Evolutionary conservation across 2,797 vertebrate genomes (phyloP), one percentile per base, ranked within the genome.

Genomic region (Poeciliopsis paucimaculata): DNA sequence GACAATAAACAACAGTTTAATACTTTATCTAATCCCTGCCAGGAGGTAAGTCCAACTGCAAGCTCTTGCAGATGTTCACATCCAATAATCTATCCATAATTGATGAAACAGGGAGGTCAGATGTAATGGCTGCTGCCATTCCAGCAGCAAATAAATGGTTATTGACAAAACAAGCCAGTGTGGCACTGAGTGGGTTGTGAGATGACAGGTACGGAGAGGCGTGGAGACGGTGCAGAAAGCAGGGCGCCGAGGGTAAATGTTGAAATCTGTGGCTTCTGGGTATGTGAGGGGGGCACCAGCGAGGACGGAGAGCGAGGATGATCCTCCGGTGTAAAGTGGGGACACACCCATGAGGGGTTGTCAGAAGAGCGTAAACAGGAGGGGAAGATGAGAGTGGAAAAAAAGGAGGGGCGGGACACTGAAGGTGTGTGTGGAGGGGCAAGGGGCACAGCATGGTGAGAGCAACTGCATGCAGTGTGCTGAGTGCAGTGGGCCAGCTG

Each of bases 31-130:
- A 97, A 99, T 98, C 96, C 96, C 95, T 97, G 97, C 96, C 97
- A 98, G 96, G 96, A 98, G 97, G 97, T 97, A 96, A 97, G 96
- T 96, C 96, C 96, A 96, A 94, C 97, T 96, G 97, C 94, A 94
- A 96, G 97, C 96, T 96, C 95, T 96, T 98, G 97, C 97, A 98
- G 98, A 99, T 98, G 98, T 98, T 99, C 98, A 96, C 97, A 97
- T 98, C 97, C 98, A 97, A 98, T 99, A 98, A 99, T 97, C 97
- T 99, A 99, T 99, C 97, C 98, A 99, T 99, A 99, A 99, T 99
- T 99, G 98, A 99, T 99, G 98, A 98, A 99, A 99, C 98, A 98
- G 97, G 96, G 97, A 99, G 98, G 98, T 99, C 98, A 99, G 96
- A 98, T 98, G 98, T 99, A 99, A 98, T 96, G 97, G 96, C 95